Conservation (phyloP, 1,140 invertebrate species). For the Artemia franciscana region DNA sequence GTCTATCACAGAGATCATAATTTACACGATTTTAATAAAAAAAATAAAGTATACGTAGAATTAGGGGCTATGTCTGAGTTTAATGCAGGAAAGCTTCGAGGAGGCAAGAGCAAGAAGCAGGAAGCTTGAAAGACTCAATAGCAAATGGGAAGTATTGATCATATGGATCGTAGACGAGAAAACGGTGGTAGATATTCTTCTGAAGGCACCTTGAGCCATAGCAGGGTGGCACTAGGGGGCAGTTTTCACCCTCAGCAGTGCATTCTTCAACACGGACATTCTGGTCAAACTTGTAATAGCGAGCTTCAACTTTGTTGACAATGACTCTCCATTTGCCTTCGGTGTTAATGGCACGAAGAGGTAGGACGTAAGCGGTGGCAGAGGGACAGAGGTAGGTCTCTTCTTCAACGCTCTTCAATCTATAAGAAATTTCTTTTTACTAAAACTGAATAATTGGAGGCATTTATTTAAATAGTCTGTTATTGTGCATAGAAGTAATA, state of each 20-base stretch:
- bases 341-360: conserved; percentile 15
- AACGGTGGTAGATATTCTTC: conserved; percentile 16
- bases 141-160: conserved; percentile 16
- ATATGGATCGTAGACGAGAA: conserved; percentile 15
- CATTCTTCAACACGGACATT: conserved; percentile 16
- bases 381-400: conserved; percentile 15
- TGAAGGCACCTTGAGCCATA: conserved; percentile 16
- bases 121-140: conserved; percentile 15
- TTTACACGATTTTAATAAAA: too few species aligned
- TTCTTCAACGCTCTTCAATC: conserved; percentile 11
- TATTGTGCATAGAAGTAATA: too few species aligned
- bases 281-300: conserved; percentile 15
- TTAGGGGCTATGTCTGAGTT: too few species aligned
- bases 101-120: conserved; percentile 15
- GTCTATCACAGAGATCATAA: too few species aligned
- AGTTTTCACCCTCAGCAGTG: conserved; percentile 10
- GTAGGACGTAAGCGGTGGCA: conserved; percentile 13
- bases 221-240: conserved; percentile 15
- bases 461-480: too few species aligned
- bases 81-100: conserved; percentile 10
- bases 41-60: too few species aligned
- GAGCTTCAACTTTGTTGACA: conserved; percentile 15
- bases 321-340: conserved; percentile 17
- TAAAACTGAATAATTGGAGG: too few species aligned
- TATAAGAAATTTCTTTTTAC: too few species aligned